Conservation (phyloP, 2,888 invertebrate species). For the Calephelis perditalis region DNA sequence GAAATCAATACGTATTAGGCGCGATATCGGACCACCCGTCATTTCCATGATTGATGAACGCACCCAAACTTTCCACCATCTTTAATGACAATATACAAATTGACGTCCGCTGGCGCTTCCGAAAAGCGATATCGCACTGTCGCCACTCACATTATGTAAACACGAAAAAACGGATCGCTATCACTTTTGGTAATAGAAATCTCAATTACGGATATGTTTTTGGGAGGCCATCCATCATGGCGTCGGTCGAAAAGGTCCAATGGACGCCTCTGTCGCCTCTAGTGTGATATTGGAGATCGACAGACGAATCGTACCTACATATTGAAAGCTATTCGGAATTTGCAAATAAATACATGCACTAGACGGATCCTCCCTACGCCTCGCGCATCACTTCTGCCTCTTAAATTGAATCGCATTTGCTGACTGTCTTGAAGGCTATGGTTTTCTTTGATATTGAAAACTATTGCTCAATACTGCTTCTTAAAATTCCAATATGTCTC, state of each 20-base stretch:
- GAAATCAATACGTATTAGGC: conserved; percentile 78
- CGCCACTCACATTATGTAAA: conserved; percentile 74
- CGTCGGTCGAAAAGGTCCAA: conserved; percentile 62
- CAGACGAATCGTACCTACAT: conserved; percentile 69
- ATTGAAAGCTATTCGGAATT: conserved; percentile 75
- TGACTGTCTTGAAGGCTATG: conserved; percentile 48
- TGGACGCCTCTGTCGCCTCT: conserved; percentile 56
- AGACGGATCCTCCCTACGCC: conserved; percentile 48
- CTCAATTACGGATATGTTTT: conserved; percentile 76
- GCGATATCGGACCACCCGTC: conserved; percentile 74
- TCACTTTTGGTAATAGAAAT: conserved; percentile 75
- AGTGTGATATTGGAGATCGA: conserved; percentile 74
- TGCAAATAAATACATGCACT: conserved; percentile 74
- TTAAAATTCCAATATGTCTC: conserved; percentile 29
- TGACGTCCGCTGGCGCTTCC: conserved; percentile 70
- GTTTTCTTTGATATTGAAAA: conserved; percentile 46
- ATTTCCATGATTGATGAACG: conserved; percentile 74
- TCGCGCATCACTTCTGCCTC: conserved; percentile 54
- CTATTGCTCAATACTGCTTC: conserved; percentile 21
- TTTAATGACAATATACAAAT: conserved; percentile 78
- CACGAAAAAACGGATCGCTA: conserved; percentile 59
- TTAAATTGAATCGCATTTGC: conserved; percentile 71
- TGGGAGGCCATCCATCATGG: conserved; percentile 70
- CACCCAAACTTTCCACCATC: conserved; percentile 68
- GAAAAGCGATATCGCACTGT: conserved; percentile 66